These are phyloP conservation scores for Aurelia aurita DNA, from an alignment of 30 jellyfish, hydroid and myxozoan species.

Conservation along the genomic window DNA sequence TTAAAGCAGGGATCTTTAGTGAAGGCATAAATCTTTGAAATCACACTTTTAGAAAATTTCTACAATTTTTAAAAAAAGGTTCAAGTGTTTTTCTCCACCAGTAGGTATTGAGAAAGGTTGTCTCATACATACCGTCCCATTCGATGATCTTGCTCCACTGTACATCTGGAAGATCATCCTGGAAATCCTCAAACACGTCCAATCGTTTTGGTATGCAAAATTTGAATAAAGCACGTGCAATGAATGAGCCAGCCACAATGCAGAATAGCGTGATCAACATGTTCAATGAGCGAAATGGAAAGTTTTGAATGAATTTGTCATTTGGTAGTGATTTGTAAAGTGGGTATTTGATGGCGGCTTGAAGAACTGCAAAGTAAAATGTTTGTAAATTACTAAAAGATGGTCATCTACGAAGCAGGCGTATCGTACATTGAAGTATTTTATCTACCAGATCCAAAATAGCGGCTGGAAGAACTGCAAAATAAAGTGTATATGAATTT, in stretches of 20 bases:
- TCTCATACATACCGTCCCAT: slow-evolving; percentile 27
- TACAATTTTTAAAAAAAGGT: too few relatives aligned
- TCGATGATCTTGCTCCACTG: slow-evolving; percentile 34
- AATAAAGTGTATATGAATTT: too few relatives aligned
- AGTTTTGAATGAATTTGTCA: slow-evolving; percentile 55
- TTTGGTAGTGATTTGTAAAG: slow-evolving; percentile 33
- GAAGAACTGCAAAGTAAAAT: slow-evolving; percentile 67
- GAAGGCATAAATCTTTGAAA: too few relatives aligned
- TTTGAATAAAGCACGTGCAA: slow-evolving; percentile 61
- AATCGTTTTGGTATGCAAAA: slow-evolving; percentile 30
- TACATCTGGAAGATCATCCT: slow-evolving; percentile 50
- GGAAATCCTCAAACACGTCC: slow-evolving; percentile 68
- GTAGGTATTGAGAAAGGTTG: too few relatives aligned
- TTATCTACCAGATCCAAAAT: too few relatives aligned
- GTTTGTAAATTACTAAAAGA: neutral
- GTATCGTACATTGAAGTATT: too few relatives aligned
- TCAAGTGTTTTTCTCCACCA: too few relatives aligned
- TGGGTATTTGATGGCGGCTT: slow-evolving; percentile 88
- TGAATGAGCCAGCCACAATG: slow-evolving; percentile 62
- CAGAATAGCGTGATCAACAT: slow-evolving; percentile 81
- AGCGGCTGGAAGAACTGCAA: too few relatives aligned
- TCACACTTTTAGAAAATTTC: too few relatives aligned
- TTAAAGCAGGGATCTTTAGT: too few relatives aligned
- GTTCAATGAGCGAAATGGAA: slow-evolving; percentile 95
- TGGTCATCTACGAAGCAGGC: too few relatives aligned